phyloP scores from a whole-genome alignment of 2,888 invertebrate species.

The Flexamia atlantica region DNA sequence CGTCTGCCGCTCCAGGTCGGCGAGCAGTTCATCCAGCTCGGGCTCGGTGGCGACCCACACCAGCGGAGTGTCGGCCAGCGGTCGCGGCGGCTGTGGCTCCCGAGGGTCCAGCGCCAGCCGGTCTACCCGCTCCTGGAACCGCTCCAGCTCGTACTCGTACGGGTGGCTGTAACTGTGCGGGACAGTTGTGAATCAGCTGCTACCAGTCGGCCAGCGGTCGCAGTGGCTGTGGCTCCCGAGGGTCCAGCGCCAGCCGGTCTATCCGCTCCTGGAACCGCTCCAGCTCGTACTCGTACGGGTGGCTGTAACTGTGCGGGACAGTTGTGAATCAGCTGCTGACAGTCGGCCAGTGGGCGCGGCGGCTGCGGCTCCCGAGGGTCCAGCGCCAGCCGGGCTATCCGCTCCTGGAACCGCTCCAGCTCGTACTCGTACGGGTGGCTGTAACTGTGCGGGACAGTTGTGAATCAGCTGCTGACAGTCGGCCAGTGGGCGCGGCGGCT shows the following conservation, averaged over 20 bases:
- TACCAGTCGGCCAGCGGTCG: slow-evolving; percentile 78
- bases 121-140: slow-evolving; percentile 79
- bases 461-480: no score
- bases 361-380: slow-evolving; percentile 75
- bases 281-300: slow-evolving; percentile 94
- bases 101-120: slow-evolving; percentile 76
- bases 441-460: slow-evolving; percentile 77
- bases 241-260: slow-evolving; percentile 76
- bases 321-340: no score
- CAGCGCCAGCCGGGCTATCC: slow-evolving; percentile 78
- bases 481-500: slow-evolving; percentile 77
- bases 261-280: slow-evolving; percentile 81
- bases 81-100: slow-evolving; percentile 75
- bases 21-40: slow-evolving; percentile 81
- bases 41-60: slow-evolving; percentile 82
- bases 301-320: slow-evolving; percentile 81
- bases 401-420: slow-evolving; percentile 81
- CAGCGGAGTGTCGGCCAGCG: slow-evolving; percentile 81
- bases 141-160: slow-evolving; percentile 89
- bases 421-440: slow-evolving; percentile 95
- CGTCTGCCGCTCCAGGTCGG: slow-evolving; percentile 81
- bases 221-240: slow-evolving; percentile 75
- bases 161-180: slow-evolving; percentile 89
- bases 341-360: slow-evolving; percentile 77
- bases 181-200: no score